Evolutionary conservation across 1,140 invertebrate genomes (phyloP).

Genomic region (Drosophila busckii): DNA sequence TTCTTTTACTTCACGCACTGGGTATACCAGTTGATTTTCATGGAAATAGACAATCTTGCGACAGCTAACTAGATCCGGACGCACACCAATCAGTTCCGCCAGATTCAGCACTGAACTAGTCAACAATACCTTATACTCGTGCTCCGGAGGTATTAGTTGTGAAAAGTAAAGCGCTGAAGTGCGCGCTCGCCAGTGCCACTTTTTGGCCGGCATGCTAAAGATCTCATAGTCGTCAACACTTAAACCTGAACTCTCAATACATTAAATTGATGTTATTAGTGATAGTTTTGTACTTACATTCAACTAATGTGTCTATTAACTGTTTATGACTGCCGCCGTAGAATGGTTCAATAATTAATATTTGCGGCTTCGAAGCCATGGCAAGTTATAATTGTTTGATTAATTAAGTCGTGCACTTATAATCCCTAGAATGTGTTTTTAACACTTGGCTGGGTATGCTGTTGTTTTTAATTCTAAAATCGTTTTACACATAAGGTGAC

Average conservation of each 20-base stretch:
- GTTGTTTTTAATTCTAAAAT: no score
- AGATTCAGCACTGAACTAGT: slow-evolving; percentile 87
- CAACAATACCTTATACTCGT: slow-evolving; percentile 82
- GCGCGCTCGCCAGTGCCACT: slow-evolving; percentile 89
- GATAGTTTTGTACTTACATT: slow-evolving; percentile 59
- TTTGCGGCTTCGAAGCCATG: slow-evolving; percentile 50
- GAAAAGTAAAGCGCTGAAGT: slow-evolving; percentile 84
- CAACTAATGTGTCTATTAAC: slow-evolving; percentile 81
- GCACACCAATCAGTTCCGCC: slow-evolving; percentile 84
- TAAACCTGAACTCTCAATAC: slow-evolving; percentile 47
- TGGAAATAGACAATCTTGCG: slow-evolving; percentile 89
- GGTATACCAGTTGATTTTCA: slow-evolving; percentile 89
- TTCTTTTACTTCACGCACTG: slow-evolving; percentile 83
- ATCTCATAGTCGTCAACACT: slow-evolving; percentile 77
- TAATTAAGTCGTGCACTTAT: slow-evolving; percentile 28
- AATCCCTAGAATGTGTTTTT: slow-evolving; percentile 17
- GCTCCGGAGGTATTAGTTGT: slow-evolving; percentile 81
- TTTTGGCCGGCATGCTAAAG: slow-evolving; percentile 84
- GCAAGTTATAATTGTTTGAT: neutral
- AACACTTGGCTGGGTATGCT: no score
- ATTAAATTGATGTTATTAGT: neutral
- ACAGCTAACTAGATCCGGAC: slow-evolving; percentile 82
- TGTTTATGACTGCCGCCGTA: slow-evolving; percentile 87
- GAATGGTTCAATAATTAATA: slow-evolving; percentile 83
- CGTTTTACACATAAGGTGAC: no score